Percentiles rank a stretch among this genome's conserved stretches.
Conservation (phyloP, 92 coral and sea anemone species). For the Ricordea florida region DNA sequence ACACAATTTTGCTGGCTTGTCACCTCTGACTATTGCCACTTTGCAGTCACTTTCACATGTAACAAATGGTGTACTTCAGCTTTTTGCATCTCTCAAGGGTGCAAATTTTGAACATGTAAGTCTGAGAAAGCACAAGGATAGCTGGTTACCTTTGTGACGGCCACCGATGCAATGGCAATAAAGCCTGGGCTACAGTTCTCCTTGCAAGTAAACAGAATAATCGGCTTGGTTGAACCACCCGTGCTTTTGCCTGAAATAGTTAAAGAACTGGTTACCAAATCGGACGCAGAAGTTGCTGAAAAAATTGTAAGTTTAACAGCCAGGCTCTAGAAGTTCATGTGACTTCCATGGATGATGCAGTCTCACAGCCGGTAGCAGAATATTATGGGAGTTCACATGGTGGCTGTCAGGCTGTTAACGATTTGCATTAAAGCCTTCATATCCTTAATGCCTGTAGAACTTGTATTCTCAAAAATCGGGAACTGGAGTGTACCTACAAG, state of each 20-base stretch:
- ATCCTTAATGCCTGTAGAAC: slow-evolving; percentile 38
- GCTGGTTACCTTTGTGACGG: slow-evolving; percentile 40
- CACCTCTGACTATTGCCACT: slow-evolving; percentile 21
- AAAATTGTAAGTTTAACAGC: slow-evolving; percentile 44
- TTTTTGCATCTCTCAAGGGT: slow-evolving; percentile 22
- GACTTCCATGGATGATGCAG: slow-evolving; percentile 47
- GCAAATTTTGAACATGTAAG: slow-evolving; percentile 22
- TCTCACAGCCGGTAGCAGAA: slow-evolving; percentile 51
- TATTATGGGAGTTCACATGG: slow-evolving; percentile 43
- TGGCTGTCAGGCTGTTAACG: slow-evolving; percentile 51
- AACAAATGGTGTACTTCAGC: slow-evolving; percentile 28
- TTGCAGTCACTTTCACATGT: slow-evolving; percentile 16
- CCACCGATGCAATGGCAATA: slow-evolving; percentile 62
- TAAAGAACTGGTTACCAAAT: slow-evolving; percentile 20
- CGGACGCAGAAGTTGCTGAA: slow-evolving; percentile 42
- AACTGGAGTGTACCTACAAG: slow-evolving; percentile 10
- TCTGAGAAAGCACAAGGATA: slow-evolving; percentile 30
- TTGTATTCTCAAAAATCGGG: slow-evolving; percentile 35
- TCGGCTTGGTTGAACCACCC: slow-evolving; percentile 40
- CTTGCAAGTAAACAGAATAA: slow-evolving; percentile 36
- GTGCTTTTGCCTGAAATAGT: slow-evolving; percentile 36
- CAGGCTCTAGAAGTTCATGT: slow-evolving; percentile 50
- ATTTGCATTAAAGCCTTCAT: slow-evolving; percentile 34
- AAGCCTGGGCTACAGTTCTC: slow-evolving; percentile 61
- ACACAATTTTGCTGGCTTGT: slow-evolving; percentile 55